Conservation (phyloP, 2,797 vertebrate genomes). For the Parauchenoglanis ngamensis region DNA sequence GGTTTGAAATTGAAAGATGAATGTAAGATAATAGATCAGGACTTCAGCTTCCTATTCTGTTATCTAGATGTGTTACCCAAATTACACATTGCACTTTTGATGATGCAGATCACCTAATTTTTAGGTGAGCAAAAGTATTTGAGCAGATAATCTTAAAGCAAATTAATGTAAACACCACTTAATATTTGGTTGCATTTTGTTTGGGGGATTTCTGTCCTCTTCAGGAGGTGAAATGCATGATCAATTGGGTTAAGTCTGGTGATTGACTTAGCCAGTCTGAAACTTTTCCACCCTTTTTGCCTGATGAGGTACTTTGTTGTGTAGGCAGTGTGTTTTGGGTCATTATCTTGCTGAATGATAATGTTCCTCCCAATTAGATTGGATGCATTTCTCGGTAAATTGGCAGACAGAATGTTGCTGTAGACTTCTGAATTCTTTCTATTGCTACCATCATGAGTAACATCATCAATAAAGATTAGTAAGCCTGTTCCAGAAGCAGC, state of each 20-base stretch:
- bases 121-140: background rate
- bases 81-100: background rate
- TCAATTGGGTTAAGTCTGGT: background rate
- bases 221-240: background rate
- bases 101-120: background rate
- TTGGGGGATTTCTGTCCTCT: background rate
- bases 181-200: background rate
- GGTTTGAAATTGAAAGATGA: background rate
- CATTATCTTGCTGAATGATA: too few species aligned
- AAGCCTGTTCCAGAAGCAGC: background rate
- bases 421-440: too few species aligned
- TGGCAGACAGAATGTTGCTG: too few species aligned
- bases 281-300: background rate
- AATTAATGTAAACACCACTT: background rate
- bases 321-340: background rate
- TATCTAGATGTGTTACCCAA: background rate
- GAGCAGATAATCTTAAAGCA: background rate
- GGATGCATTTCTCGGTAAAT: too few species aligned
- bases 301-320: too few species aligned
- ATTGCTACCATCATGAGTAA: too few species aligned
- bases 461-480: too few species aligned
- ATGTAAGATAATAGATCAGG: background rate
- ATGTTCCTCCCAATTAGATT: too few species aligned
- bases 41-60: background rate
- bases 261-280: background rate